These are phyloP conservation scores for Percopsis transmontana DNA, from an alignment of 2,113 vertebrate species.

Conservation along the genomic window DNA sequence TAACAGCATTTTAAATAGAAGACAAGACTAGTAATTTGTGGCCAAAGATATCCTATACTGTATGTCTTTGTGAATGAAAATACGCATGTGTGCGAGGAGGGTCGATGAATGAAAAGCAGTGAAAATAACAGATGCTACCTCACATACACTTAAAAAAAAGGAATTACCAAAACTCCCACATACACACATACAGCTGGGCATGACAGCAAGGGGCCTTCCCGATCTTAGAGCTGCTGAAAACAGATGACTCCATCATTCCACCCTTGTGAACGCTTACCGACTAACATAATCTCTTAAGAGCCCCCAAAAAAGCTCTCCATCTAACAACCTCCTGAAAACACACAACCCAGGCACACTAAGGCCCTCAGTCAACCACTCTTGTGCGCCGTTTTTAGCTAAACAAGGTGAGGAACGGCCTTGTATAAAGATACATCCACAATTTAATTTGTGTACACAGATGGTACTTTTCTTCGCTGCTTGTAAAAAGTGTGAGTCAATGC, in stretches of 20 bases:
- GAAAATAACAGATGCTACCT: conserved; percentile 24
- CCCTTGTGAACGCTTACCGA: not conserved
- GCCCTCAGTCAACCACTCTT: not conserved
- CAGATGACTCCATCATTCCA: conserved; percentile 37
- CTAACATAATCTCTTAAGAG: conserved; percentile 4
- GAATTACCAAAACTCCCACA: not conserved
- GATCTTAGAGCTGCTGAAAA: conserved; percentile 41
- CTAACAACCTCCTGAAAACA: not conserved
- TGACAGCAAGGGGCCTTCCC: conserved; percentile 43
- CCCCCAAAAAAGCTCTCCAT: not conserved
- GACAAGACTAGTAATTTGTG: too few relatives aligned
- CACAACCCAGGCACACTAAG: not conserved
- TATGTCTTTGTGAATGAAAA: too few relatives aligned
- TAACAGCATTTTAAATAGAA: too few relatives aligned
- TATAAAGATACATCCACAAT: not conserved
- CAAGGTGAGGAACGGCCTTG: not conserved
- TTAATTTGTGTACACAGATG: conserved; percentile 8
- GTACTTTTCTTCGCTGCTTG: conserved; percentile 6
- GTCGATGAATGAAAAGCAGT: conserved; percentile 11
- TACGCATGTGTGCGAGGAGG: too few relatives aligned
- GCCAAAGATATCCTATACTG: too few relatives aligned
- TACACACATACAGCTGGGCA: conserved; percentile 42
- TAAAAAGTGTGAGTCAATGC: not conserved
- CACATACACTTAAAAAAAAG: conserved; percentile 20
- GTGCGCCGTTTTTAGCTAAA: not conserved